phyloP scores from a whole-genome alignment of 2,888 invertebrate genomes.

The Caenorhabditis afra region DNA sequence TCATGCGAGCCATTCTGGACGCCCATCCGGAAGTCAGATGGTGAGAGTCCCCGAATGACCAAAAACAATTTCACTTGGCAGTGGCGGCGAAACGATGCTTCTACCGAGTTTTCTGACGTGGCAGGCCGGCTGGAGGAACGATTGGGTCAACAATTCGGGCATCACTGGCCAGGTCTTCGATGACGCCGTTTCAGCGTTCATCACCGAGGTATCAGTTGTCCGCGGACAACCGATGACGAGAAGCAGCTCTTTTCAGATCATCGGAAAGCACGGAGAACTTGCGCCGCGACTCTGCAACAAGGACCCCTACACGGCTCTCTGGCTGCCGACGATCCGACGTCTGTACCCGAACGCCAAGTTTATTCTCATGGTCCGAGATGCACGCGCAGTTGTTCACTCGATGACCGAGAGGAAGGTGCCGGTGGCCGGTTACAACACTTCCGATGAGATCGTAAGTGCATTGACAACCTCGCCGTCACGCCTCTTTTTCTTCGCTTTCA shows the following conservation, averaged over 20 bases:
- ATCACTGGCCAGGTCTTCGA: slow-evolving; percentile 92
- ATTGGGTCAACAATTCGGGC: slow-evolving; percentile 92
- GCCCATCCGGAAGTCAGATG: slow-evolving; percentile 92
- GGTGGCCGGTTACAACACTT: slow-evolving; percentile 90
- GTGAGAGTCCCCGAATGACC: slow-evolving; percentile 18
- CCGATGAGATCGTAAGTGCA: slow-evolving; percentile 24
- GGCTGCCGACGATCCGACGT: slow-evolving; percentile 93
- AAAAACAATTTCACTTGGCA: slow-evolving; percentile 15
- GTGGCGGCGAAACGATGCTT: slow-evolving; percentile 85
- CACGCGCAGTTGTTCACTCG: slow-evolving; percentile 95
- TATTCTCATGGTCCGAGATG: slow-evolving; percentile 89
- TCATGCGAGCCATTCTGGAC: slow-evolving; percentile 97
- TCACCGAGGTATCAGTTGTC: slow-evolving; percentile 82
- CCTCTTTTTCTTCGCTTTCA: too few relatives aligned
- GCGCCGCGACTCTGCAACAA: slow-evolving; percentile 94
- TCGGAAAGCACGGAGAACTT: slow-evolving; percentile 94
- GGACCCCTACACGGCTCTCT: slow-evolving; percentile 96
- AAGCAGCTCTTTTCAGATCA: slow-evolving; percentile 82
- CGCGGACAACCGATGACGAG: too few relatives aligned
- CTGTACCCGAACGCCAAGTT: slow-evolving; percentile 97
- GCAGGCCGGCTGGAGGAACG: slow-evolving; percentile 85
- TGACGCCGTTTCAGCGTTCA: slow-evolving; percentile 95
- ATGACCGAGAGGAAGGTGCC: slow-evolving; percentile 92
- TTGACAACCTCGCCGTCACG: too few relatives aligned
- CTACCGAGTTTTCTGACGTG: slow-evolving; percentile 92